These are phyloP conservation scores for Bothrops jararaca DNA, from an alignment of 2,113 vertebrate species.

Conservation along the genomic window DNA sequence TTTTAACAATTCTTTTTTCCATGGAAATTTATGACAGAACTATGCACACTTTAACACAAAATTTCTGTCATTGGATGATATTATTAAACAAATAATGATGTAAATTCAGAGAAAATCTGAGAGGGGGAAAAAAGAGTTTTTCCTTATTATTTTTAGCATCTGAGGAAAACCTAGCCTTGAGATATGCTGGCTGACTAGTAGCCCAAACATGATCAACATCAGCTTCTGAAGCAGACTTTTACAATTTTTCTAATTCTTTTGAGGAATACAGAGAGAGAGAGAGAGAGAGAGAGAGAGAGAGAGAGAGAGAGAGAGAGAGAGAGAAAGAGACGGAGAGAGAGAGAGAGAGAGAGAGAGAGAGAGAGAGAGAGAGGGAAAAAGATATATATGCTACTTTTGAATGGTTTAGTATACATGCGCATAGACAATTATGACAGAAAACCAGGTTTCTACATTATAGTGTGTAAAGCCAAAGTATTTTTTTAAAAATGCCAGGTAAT, in stretches of 20 bases:
- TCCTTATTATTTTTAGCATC: not conserved
- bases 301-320: no score
- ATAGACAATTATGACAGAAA: not conserved
- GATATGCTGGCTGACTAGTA: not conserved
- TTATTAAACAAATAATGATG: not conserved
- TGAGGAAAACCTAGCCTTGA: not conserved
- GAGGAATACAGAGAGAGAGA: not conserved
- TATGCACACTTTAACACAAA: not conserved
- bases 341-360: no score
- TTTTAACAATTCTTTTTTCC: constrained; percentile 6
- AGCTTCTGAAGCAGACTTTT: not conserved
- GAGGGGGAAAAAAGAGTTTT: not conserved
- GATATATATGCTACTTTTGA: not conserved
- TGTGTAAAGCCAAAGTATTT: not conserved
- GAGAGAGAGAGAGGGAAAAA: not conserved
- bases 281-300: not conserved
- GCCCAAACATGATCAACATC: not conserved
- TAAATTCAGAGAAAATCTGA: not conserved
- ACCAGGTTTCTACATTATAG: not conserved
- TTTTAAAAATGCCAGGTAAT: not conserved
- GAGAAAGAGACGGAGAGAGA: no score
- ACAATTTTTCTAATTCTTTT: not conserved
- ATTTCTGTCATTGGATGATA: not conserved
- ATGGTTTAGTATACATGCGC: not conserved
- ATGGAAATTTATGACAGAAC: constrained; percentile 22